Conservation (phyloP, 1,140 invertebrate genomes). For the Rhizoglyphus robini region DNA sequence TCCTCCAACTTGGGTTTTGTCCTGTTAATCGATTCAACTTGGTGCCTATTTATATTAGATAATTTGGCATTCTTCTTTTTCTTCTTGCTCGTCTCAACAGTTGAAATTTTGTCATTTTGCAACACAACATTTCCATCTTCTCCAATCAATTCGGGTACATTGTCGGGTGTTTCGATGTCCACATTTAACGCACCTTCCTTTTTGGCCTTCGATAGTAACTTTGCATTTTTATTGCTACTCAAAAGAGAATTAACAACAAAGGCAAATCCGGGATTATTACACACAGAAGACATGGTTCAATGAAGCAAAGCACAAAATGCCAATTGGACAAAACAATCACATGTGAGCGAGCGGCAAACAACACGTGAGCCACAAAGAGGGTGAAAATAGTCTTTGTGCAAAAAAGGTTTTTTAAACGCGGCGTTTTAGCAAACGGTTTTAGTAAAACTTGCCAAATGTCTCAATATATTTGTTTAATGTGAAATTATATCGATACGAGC, state of each 20-base stretch:
- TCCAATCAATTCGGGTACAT: slow-evolving; percentile 35
- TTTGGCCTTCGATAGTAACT: slow-evolving; percentile 45
- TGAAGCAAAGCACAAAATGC: too few relatives aligned
- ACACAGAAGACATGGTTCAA: too few relatives aligned
- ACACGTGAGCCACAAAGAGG: too few relatives aligned
- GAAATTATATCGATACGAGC: too few relatives aligned
- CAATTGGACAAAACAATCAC: too few relatives aligned
- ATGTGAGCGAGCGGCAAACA: too few relatives aligned
- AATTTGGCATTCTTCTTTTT: slow-evolving; percentile 18
- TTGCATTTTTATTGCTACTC: slow-evolving; percentile 48
- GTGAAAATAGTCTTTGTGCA: too few relatives aligned
- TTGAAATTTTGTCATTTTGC: slow-evolving; percentile 29
- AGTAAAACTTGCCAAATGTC: too few relatives aligned
- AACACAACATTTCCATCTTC: slow-evolving; percentile 36
- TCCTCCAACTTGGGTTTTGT: slow-evolving; percentile 58
- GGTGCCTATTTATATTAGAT: slow-evolving; percentile 40
- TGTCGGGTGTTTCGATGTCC: slow-evolving; percentile 34
- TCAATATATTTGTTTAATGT: too few relatives aligned
- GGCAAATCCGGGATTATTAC: slow-evolving; percentile 8
- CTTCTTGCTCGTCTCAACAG: slow-evolving; percentile 23
- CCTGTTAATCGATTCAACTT: slow-evolving; percentile 44
- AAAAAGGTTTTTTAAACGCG: too few relatives aligned
- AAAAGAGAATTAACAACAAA: slow-evolving; percentile 6
- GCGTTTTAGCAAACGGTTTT: too few relatives aligned
- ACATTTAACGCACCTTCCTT: slow-evolving; percentile 36